Evolutionary conservation across 2,888 invertebrate genomes (phyloP).

Genomic region (Gymnocheta viridis): DNA sequence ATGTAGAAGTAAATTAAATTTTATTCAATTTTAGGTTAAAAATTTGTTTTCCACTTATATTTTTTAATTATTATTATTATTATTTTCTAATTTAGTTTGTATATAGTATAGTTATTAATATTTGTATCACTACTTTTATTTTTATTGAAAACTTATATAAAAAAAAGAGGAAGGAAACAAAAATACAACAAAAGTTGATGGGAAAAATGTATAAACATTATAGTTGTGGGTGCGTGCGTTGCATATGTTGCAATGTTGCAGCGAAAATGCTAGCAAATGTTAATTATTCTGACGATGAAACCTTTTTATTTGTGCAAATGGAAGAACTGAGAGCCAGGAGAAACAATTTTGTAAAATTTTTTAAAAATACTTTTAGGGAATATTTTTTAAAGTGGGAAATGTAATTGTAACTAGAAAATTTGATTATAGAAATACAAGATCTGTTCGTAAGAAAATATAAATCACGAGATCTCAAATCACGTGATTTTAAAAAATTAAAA

Average conservation of each 20-base stretch:
- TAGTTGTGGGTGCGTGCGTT: not conserved
- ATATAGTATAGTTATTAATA: conserved; percentile 54
- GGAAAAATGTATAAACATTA: conserved; percentile 5
- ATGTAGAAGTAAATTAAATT: conserved; percentile 52
- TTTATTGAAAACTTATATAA: conserved; percentile 11
- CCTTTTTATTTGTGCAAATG: not conserved
- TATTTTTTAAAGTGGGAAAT: not conserved
- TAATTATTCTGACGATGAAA: conserved; percentile 1
- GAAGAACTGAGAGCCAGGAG: not conserved
- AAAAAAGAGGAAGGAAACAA: not conserved
- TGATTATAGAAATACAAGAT: not conserved
- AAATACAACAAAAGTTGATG: conserved; percentile 9
- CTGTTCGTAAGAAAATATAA: too few species aligned
- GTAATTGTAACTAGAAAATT: not conserved
- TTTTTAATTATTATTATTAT: conserved; percentile 16
- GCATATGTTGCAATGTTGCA: not conserved
- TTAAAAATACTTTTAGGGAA: not conserved
- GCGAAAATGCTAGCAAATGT: not conserved
- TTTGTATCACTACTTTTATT: conserved; percentile 28
- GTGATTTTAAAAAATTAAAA: too few species aligned
- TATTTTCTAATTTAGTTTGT: conserved; percentile 57
- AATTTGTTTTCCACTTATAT: conserved; percentile 29
- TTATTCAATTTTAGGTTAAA: conserved; percentile 35
- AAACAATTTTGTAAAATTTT: not conserved
- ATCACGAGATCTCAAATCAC: too few species aligned